Evolutionary conservation across 2,113 vertebrate genomes (phyloP).

Genomic region (Halichoerus grypus): DNA sequence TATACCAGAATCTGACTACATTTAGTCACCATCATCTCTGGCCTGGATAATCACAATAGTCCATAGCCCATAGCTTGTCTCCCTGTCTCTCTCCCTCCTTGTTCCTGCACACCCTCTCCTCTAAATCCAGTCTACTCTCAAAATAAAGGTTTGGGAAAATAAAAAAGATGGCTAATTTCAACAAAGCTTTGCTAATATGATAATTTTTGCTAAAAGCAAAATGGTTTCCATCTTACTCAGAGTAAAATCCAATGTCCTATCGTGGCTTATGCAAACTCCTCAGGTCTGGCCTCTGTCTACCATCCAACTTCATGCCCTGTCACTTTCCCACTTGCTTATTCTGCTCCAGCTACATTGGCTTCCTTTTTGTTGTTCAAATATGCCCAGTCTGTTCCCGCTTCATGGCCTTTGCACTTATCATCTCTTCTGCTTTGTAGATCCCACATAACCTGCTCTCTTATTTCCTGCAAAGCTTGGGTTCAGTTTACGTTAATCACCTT

Average conservation of each 20-base stretch:
- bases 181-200: background rate
- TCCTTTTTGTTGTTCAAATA: background rate
- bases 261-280: background rate
- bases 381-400: background rate
- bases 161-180: background rate
- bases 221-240: background rate
- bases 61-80: background rate
- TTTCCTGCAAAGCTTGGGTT: background rate
- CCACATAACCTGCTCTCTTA: background rate
- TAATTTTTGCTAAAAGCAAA: background rate
- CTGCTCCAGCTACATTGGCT: background rate
- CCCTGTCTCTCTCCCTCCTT: background rate
- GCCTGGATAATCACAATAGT: background rate
- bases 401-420: background rate
- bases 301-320: background rate
- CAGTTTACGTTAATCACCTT: background rate
- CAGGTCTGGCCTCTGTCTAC: background rate
- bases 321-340: background rate
- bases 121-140: background rate
- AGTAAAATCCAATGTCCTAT: background rate
- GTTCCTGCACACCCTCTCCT: background rate
- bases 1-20: background rate
- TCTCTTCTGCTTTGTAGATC: background rate
- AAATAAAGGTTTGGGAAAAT: background rate
- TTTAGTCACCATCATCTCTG: background rate